Base-by-base conservation (phyloP, 2,113 vertebrate species). In the Recurvirostra avosetta region DNA sequence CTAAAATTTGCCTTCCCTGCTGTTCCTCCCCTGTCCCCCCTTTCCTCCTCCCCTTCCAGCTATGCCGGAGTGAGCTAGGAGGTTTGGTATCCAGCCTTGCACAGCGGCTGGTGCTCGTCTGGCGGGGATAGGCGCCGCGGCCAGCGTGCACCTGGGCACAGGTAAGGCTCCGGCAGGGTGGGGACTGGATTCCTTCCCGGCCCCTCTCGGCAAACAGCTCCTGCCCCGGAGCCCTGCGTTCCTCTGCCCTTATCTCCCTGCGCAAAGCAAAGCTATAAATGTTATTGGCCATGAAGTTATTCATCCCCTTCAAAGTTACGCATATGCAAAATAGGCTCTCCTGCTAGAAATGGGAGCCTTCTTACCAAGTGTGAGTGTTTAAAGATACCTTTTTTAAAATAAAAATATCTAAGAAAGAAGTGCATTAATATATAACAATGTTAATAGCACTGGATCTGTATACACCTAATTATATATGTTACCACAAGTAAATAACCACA, bases 261-360 rank as follows among this genome's bases (percentile, higher is more conserved):
- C 6, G 12, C 83, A 81, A 95, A 80, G 94, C 90, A 96, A 68
- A 95, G 95, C 88, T 95, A 96, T 96, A 94, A 96, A 96, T 76
- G 92, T 97, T 97, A 94, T 95, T 96, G 94, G 96, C 96, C 94
- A 88, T 96, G 93, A 97, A 97, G 97, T 94, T 96, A 96, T 94
- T 95, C 94, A 95, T 88, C 92, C 93, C 94, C 77, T 93, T 95
- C 92, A 61, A 79, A 94, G 95, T 83, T 92, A 73, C 14, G 18
- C 88, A 40, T 95, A 95, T 93, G 94, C 80, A 92, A 95, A 96
- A 43, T 49, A 63, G 52, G 45, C 49, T 92, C 67, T 71, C 65
- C 89, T 92, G 75, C 70, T 95, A 59, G 87, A 86, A 87, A 91
- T 50, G 88, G 68, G 85, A 89, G 34, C 49, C 66, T 89, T 53